Base-by-base conservation (phyloP, 2,113 vertebrate species). In the Trichomycterus rosablanca region DNA sequence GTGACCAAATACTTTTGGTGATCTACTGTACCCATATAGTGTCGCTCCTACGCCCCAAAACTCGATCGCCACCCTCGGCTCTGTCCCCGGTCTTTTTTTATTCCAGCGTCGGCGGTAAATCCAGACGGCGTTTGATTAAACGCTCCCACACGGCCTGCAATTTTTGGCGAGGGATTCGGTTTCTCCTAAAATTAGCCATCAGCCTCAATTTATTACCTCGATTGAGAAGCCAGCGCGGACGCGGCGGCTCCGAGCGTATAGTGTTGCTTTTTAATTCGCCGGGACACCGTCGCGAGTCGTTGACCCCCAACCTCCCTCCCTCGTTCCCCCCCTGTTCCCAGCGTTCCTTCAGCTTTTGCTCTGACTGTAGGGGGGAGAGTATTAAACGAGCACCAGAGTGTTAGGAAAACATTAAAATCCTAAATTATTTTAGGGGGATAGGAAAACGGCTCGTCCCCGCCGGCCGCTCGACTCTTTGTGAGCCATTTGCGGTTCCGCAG, bases 131-230 rank as follows among this genome's bases (percentile, higher is more conserved):
- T 87, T 79, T 86, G 83, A 86, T 88, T 86, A 87, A 87, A 83
- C 80, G 79, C 77, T 85, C 87, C 83, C 86, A 66, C 72, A 78
- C 80, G 84, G 79, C 80, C 79, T 75, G 64, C 83, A 81, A 81
- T 76, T 84, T 81, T 81, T 76, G 68, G 67, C n/a, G 43, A 66
- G 53, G 81, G 76, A 82, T 88, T 83, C 76, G 62, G 80, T 88
- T 88, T 84, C 87, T 69, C 74, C 87, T 87, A 87, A 85, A 87
- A 88, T 87, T 87, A 88, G 84, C 86, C 83, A 84, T 87, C 85
- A 83, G 80, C 77, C 84, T 78, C 80, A 84, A 87, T 88, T 88
- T 88, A 87, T 87, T 85, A 81, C 83, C 80, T 73, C 83, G 81
- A 84, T 81, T 80, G 80, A 87, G 80, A 82, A 76, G 69, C 71